Evolutionary conservation across 2,888 invertebrate species (phyloP), one percentile per base, ranked within the genome.

Genomic region (Romanomermis culicivorax): DNA sequence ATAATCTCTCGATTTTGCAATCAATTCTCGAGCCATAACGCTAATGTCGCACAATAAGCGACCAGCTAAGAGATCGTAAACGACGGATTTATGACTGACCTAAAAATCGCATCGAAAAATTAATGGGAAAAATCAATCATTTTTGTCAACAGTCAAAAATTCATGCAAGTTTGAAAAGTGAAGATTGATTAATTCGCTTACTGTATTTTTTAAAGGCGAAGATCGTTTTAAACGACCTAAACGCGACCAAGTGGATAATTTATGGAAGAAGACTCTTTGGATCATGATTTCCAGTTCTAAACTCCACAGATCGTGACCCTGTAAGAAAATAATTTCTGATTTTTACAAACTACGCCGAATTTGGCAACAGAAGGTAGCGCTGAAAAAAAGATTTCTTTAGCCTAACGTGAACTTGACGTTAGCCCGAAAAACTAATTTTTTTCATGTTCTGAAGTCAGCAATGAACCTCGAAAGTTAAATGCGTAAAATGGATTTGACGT

Each of bases 221-320:
- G 78, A 75, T 60, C 88, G 76, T 63, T 81, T 83, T 1, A 99
- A 71, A 45, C 88, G 78, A 1, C 93, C 86, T 50, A 95, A 73
- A 59, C 86, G 78, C 17, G 88, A 88, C 85, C 91, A 93, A 63
- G 84, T 81, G 0, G 81, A 79, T 52, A 87, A 80, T 67, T 83
- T 83, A 61, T 76, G 72, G 25, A 77, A 76, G 55, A 61, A 61
- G 57, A 91, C 78, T 58, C 91, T 81, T 56, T 85, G 82, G 49
- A 88, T 79, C n/a, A 99, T 75, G 1, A 91, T 75, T 63, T 87
- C 85, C 56, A 93, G 77, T 65, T 89, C 88, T 69, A 84, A 89
- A 29, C 84, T 84, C 64, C 81, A 78, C 47, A 88, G 74, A 69
- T 97, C 95, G 65, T 93, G 88, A 0, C 93, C 93, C 74, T 75